phyloP scores from a whole-genome alignment of 30 jellyfish, hydroid and myxozoan genomes.

The Aurelia aurita complex sp. Pacific region DNA sequence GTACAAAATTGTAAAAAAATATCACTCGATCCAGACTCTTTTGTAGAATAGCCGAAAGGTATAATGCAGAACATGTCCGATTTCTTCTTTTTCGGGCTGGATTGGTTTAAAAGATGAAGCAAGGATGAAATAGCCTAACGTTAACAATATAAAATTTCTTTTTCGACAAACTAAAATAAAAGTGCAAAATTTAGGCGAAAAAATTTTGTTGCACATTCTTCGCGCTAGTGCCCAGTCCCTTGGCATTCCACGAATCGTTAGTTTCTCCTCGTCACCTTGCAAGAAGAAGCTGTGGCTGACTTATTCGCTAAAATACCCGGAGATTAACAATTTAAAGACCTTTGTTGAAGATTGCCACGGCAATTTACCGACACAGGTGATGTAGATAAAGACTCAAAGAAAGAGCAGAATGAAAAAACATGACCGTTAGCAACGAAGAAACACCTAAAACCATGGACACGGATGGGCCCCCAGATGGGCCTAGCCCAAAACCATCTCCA shows the following conservation, averaged over 20 bases:
- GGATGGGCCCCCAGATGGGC: constrained; percentile 57
- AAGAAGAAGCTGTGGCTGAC: background rate
- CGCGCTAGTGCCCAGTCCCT: constrained; percentile 1
- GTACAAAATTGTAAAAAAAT: too few species aligned
- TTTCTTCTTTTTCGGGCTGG: too few species aligned
- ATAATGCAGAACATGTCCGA: too few species aligned
- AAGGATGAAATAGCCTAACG: too few species aligned
- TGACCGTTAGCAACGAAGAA: constrained; percentile 61
- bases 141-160: too few species aligned
- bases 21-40: too few species aligned
- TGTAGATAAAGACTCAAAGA: background rate
- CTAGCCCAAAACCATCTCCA: constrained; percentile 47
- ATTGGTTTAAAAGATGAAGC: too few species aligned
- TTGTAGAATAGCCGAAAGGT: too few species aligned
- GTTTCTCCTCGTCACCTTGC: background rate
- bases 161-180: too few species aligned
- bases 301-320: too few species aligned
- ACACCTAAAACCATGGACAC: constrained; percentile 42
- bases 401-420: background rate
- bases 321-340: too few species aligned
- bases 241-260: background rate
- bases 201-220: background rate
- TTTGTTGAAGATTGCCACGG: background rate
- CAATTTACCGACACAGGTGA: background rate
- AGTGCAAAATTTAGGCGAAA: too few species aligned